Percentiles rank a stretch among this genome's conserved stretches.
Evolutionary conservation across 1,140 invertebrate species (phyloP).

Genomic region (Ceratina japonica): DNA sequence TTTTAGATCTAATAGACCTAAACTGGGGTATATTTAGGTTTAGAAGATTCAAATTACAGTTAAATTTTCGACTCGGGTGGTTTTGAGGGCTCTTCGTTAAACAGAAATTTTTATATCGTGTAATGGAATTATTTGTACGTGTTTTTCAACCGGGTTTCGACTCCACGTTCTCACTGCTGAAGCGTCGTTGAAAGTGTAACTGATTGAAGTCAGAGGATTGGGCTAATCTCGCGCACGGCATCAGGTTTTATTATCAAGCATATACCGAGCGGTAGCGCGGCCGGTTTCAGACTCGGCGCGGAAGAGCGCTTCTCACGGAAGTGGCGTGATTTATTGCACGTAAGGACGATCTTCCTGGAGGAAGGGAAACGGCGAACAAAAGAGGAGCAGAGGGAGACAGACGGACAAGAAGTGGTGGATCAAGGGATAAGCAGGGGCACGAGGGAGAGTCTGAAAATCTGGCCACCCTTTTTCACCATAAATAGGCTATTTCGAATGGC

Average conservation of each 20-base stretch:
- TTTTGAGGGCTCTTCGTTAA: no score
- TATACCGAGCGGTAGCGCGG: background rate
- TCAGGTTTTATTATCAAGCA: slow-evolving; percentile 25
- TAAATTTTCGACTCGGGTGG: no score
- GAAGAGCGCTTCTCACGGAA: slow-evolving; percentile 36
- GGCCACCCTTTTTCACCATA: slow-evolving; percentile 66
- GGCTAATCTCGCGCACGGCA: slow-evolving; percentile 7
- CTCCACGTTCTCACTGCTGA: background rate
- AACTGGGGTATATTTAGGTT: no score
- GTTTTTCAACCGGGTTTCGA: background rate
- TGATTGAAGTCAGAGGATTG: background rate
- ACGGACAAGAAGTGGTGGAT: slow-evolving; percentile 10
- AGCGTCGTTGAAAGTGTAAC: background rate
- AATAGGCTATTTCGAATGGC: slow-evolving; percentile 74
- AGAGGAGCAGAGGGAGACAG: background rate
- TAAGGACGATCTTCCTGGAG: slow-evolving; percentile 33
- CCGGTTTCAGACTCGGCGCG: background rate
- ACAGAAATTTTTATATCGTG: background rate
- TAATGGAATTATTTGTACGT: background rate
- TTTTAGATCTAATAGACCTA: no score
- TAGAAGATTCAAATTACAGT: no score
- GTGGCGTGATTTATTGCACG: slow-evolving; percentile 50
- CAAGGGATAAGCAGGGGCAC: slow-evolving; percentile 52
- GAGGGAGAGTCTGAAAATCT: slow-evolving; percentile 24
- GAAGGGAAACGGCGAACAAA: slow-evolving; percentile 4